Base-by-base conservation (phyloP, 1,140 invertebrate species). In the Euglossa dilemma region DNA sequence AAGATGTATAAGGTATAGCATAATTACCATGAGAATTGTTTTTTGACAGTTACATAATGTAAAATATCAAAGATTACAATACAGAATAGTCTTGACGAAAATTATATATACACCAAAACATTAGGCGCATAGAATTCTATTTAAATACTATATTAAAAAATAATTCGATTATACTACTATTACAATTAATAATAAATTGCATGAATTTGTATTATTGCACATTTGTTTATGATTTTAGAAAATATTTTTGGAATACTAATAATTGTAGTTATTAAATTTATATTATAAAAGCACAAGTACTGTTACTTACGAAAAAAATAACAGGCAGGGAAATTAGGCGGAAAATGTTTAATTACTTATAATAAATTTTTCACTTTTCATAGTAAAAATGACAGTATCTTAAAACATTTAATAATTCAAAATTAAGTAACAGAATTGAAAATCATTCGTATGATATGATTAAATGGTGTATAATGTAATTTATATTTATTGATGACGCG, bases 21-120 rank as follows among this genome's bases (percentile, higher is more conserved):
- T 92, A 47, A 69, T 91, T 57, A 87, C 73, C 50, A 76, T 85
- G 52, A 85, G 89, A 72, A 90, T 87, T 83, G 84, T 91, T 84
- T 87, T 91, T 71, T 91, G 79, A 91, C 76, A 80, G 64, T 43
- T 89, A 63, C 72, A 70, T 80, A 75, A 67, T 25, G 66, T 54
- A 45, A 88, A 82, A 84, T 74, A 67, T 59, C 54, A 80, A 47
- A 74, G 74, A 50, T 79, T 88, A 52, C 79, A 59, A n/a, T 64
- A 16, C 25, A 74, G 72, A 57, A 43, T 64, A 63, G 28, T 74
- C 59, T 75, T 63, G 16, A 77, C 76, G 28, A 54, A n/a, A 50
- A 14, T 36, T 28, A 14, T 69, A 36, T 11, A 12, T 36, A 57
- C 47, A 52, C n/a, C 7, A 8, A 59, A 36, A 59, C 59, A 43